These are phyloP conservation scores for Trichomycterus rosablanca DNA, from an alignment of 2,113 vertebrate genomes.

Conservation along the genomic window DNA sequence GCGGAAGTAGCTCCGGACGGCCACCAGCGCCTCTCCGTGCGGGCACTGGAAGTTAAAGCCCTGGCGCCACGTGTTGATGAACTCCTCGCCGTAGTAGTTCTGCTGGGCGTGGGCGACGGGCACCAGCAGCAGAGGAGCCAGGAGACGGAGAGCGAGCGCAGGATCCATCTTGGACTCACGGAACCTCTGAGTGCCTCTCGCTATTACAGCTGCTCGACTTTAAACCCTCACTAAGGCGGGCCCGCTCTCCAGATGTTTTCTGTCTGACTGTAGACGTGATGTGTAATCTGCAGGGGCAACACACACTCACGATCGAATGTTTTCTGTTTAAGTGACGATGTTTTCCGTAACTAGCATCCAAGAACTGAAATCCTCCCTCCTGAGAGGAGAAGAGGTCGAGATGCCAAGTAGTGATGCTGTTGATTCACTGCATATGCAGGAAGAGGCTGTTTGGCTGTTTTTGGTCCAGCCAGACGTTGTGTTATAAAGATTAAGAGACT, in stretches of 20 bases:
- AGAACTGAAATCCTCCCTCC: too few species aligned
- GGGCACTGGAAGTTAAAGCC: constrained; percentile 96
- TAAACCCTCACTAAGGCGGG: constrained; percentile 65
- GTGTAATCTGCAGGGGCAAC: constrained; percentile 72
- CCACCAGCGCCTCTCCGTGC: constrained; percentile 85
- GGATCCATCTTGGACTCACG: constrained; percentile 70
- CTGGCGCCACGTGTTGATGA: constrained; percentile 86
- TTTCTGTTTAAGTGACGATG: constrained; percentile 55
- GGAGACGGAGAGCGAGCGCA: constrained; percentile 59
- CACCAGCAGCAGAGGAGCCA: constrained; percentile 57
- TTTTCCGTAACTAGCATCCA: too few species aligned
- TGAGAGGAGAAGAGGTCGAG: too few species aligned
- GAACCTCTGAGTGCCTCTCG: constrained; percentile 47
- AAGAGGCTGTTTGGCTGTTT: too few species aligned
- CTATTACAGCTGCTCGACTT: constrained; percentile 57
- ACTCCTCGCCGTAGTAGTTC: constrained; percentile 78
- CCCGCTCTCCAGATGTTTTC: constrained; percentile 90
- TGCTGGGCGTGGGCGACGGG: constrained; percentile 58
- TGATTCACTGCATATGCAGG: too few species aligned
- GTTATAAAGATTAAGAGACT: too few species aligned
- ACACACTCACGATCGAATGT: constrained; percentile 53
- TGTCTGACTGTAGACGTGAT: constrained; percentile 69
- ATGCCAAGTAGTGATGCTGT: too few species aligned
- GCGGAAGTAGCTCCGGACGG: constrained; percentile 83
- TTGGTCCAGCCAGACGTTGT: too few species aligned